Evolutionary conservation across 1,140 invertebrate genomes (phyloP), one percentile per base, ranked within the genome.

Genomic region (Diploscapter pachys): DNA sequence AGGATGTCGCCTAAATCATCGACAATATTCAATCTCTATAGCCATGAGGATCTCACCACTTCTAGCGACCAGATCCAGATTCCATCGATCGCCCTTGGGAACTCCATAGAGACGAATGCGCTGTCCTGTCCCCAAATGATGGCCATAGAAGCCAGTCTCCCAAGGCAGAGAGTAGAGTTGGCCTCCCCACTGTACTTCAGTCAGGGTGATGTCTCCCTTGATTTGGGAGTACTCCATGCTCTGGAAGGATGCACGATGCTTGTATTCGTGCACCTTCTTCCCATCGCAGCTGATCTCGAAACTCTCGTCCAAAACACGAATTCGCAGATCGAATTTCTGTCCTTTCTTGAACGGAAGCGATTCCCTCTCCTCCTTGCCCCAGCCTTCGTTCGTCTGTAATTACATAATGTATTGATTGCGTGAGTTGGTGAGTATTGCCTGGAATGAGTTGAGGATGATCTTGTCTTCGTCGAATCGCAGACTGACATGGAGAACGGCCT

Each of bases 31-130:
- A 31, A 31, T 31, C 31, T 31, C 31, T 31, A 31, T 31, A 31
- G 31, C 31, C 31, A 85, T 80, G 48, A 84, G 76, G 49, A 73
- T 74, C 11, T 84, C 79, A 8, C 81, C 82, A 52, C 78, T 78
- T 9, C 65, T 53, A 13, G 66, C 76, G 13, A 85, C 59, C 50
- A 84, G 80, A 69, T 84, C 80, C 53, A 84, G 57, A 6, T 73
- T 75, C 72, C 85, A 84, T 49, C 80, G 79, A 70, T 84, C 81
- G 31, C 83, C 83, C n/a, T 84, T 85, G 48, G 83, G 82, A 63
- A 83, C 77, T 50, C 80, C 84, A 63, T 84, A 82, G 6, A 85
- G 5, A 67, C 71, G 74, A 54, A 83, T 70, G 48, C 83, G 82
- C 52, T 85, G 79, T 51, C 81, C 81, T 31, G 51, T 50, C 55